phyloP scores from a whole-genome alignment of 2,888 invertebrate species.

The Leptopterna dolabrata region DNA sequence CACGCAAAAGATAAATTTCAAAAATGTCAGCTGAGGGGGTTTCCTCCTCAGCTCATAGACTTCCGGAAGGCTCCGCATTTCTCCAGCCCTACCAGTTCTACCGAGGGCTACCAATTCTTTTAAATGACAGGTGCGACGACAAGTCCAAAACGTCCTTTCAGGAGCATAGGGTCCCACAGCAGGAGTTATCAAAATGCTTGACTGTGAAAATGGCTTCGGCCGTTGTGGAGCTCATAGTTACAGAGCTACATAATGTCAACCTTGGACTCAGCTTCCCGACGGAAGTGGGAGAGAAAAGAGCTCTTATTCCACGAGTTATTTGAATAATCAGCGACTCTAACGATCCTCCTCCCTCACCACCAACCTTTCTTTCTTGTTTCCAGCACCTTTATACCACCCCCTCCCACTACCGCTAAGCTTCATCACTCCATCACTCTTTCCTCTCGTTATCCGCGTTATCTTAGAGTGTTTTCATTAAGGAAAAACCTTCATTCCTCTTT shows the following conservation, averaged over 20 bases:
- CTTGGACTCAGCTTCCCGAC: background rate
- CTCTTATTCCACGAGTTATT: background rate
- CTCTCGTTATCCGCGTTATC: background rate
- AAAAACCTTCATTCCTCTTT: background rate
- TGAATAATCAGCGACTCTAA: slow-evolving; percentile 3
- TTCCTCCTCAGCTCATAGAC: too few species aligned
- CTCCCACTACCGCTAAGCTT: background rate
- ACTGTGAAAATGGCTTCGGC: background rate
- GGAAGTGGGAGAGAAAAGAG: background rate
- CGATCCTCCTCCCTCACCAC: background rate
- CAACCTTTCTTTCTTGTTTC: background rate
- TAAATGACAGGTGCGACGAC: too few species aligned
- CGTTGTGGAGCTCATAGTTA: background rate
- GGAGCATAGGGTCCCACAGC: too few species aligned
- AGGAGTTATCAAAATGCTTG: too few species aligned
- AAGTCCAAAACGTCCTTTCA: too few species aligned
- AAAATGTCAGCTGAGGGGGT: too few species aligned
- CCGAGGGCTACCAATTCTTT: too few species aligned
- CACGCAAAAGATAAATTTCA: too few species aligned
- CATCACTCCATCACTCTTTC: slow-evolving; percentile 3
- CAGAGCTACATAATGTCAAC: background rate
- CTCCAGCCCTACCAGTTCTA: too few species aligned
- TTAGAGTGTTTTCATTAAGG: background rate
- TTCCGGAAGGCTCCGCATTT: too few species aligned
- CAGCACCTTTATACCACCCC: background rate